Conservation (phyloP, 2,888 invertebrate species). For the Hypomecis atomaria region DNA sequence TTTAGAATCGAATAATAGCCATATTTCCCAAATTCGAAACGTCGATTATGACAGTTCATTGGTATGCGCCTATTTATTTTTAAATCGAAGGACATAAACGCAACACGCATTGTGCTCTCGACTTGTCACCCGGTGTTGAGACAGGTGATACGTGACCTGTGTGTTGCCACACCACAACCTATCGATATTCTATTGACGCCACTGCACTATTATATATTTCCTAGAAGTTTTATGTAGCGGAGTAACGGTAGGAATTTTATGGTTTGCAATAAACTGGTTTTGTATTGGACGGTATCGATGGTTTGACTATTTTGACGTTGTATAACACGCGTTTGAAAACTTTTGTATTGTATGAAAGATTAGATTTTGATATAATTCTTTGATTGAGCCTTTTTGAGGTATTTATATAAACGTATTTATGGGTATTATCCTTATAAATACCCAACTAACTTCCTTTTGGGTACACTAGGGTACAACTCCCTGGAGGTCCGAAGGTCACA, state of each 20-base stretch:
- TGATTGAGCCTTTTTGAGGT: too few species aligned
- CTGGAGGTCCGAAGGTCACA: too few species aligned
- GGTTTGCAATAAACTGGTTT: constrained; percentile 43
- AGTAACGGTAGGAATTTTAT: constrained; percentile 51
- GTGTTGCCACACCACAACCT: constrained; percentile 54
- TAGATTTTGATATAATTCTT: too few species aligned
- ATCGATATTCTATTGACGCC: constrained; percentile 54
- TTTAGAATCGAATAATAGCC: neutral
- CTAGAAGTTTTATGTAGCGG: constrained; percentile 53
- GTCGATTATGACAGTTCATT: neutral
- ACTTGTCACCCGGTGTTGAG: constrained; percentile 47
- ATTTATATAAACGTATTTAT: too few species aligned
- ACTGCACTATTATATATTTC: constrained; percentile 51
- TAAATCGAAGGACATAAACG: constrained; percentile 19
- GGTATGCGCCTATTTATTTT: neutral
- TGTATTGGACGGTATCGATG: constrained; percentile 36
- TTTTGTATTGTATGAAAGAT: too few species aligned
- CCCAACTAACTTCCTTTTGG: too few species aligned
- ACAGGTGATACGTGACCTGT: constrained; percentile 49
- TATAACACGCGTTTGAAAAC: neutral
- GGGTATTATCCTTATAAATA: too few species aligned
- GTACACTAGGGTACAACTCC: too few species aligned
- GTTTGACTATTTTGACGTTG: constrained; percentile 20
- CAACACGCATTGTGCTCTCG: constrained; percentile 18
- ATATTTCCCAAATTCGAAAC: neutral